Percentiles rank a stretch among this genome's conserved stretches.
Conservation (phyloP, 1,140 invertebrate genomes). For the Drosophila pachea region DNA sequence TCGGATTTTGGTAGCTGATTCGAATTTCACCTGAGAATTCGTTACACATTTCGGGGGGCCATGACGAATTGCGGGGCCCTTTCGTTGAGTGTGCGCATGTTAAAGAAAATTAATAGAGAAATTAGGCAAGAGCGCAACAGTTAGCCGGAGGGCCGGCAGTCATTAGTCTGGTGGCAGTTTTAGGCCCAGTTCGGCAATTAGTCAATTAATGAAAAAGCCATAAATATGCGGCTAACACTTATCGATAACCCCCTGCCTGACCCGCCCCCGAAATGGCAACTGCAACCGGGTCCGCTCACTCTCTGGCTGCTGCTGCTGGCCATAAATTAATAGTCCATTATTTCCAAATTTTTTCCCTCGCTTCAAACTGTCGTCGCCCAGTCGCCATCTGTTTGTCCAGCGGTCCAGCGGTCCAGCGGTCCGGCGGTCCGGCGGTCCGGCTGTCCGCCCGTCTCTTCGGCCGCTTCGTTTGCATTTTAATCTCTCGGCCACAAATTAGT, state of each 20-base stretch:
- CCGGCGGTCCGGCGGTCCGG: slow-evolving; percentile 43
- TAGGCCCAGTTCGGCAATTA: slow-evolving; percentile 51
- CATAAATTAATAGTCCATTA: slow-evolving; percentile 77
- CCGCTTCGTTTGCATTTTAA: slow-evolving; percentile 73
- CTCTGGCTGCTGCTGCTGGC: slow-evolving; percentile 22
- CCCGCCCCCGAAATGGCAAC: slow-evolving; percentile 57
- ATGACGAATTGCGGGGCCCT: slow-evolving; percentile 62
- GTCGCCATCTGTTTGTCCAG: slow-evolving; percentile 40
- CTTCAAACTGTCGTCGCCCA: slow-evolving; percentile 71
- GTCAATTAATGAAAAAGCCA: slow-evolving; percentile 73
- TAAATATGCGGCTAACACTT: slow-evolving; percentile 64
- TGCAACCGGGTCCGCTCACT: slow-evolving; percentile 22
- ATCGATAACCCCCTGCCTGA: slow-evolving; percentile 37
- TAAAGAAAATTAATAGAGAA: slow-evolving; percentile 76
- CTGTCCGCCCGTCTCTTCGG: slow-evolving; percentile 33
- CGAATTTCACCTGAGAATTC: slow-evolving; percentile 53
- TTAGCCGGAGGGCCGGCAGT: slow-evolving; percentile 6
- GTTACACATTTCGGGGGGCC: slow-evolving; percentile 54
- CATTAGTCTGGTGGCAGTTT: slow-evolving; percentile 59
- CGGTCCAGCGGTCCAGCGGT: slow-evolving; percentile 41
- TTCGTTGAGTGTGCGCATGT: slow-evolving; percentile 34
- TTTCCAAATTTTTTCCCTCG: slow-evolving; percentile 71
- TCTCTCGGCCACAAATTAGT: slow-evolving; percentile 70
- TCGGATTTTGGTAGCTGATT: slow-evolving; percentile 13
- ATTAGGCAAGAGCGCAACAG: slow-evolving; percentile 49